Evolutionary conservation across 35 echinoderm and acorn worm species (phyloP).

Genomic region (Stichopus chloronotus): DNA sequence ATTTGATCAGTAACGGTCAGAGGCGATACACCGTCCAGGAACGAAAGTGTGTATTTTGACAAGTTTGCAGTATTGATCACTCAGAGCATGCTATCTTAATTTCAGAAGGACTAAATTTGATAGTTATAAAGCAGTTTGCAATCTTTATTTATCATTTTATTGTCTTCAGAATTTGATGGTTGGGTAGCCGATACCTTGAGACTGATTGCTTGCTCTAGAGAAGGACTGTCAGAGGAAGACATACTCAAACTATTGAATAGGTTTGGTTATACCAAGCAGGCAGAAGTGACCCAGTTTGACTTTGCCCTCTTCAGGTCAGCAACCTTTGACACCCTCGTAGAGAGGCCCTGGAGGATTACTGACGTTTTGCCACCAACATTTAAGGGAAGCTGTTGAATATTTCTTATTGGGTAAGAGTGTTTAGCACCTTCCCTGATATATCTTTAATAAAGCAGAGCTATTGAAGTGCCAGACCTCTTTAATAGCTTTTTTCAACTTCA

Average conservation of each 20-base stretch:
- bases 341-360: constrained; percentile 87
- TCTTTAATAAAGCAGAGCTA: neutral
- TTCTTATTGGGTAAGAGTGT: constrained; percentile 77
- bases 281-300: constrained; percentile 83
- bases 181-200: constrained; percentile 90
- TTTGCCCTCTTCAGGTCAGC: constrained; percentile 88
- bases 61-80: no score
- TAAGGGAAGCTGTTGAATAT: constrained; percentile 85
- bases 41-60: no score
- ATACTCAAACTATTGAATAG: constrained; percentile 67
- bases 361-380: constrained; percentile 88
- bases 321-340: constrained; percentile 84
- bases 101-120: neutral
- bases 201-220: constrained; percentile 83
- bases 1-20: no score
- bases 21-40: no score
- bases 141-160: neutral
- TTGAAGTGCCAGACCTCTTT: no score
- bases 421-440: no score
- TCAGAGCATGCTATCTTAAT: no score
- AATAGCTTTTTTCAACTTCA: no score
- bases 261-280: constrained; percentile 76
- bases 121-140: neutral
- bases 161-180: constrained; percentile 51
- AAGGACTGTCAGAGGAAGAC: constrained; percentile 83